Evolutionary conservation across 2,888 invertebrate genomes (phyloP).

Genomic region (Drosophila parthenogenetica): DNA sequence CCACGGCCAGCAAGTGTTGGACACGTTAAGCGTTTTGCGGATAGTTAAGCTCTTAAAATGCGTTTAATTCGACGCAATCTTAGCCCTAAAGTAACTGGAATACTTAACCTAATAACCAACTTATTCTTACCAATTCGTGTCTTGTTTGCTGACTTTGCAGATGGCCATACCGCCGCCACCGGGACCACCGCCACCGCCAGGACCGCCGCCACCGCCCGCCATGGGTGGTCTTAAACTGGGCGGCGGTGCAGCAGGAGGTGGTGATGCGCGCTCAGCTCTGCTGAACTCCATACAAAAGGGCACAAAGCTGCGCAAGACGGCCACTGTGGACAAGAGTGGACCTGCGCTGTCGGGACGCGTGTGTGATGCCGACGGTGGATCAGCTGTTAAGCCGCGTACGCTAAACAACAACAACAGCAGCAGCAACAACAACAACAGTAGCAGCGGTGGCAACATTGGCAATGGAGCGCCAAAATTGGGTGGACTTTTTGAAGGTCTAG

Average conservation of each 20-base stretch:
- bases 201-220: slow-evolving; percentile 88
- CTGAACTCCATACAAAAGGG: slow-evolving; percentile 94
- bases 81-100: slow-evolving; percentile 48
- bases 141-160: slow-evolving; percentile 57
- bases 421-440: slow-evolving; percentile 54
- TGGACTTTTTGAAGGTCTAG: slow-evolving; percentile 84
- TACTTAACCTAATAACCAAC: not conserved
- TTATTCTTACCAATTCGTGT: not conserved
- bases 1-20: slow-evolving; percentile 41
- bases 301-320: slow-evolving; percentile 92
- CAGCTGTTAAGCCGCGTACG: slow-evolving; percentile 41
- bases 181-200: slow-evolving; percentile 88
- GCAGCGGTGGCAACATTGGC: slow-evolving; percentile 59
- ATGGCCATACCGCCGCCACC: slow-evolving; percentile 86
- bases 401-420: slow-evolving; percentile 63
- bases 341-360: slow-evolving; percentile 89
- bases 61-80: slow-evolving; percentile 50
- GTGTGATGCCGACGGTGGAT: slow-evolving; percentile 45
- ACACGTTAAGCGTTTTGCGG: slow-evolving; percentile 30
- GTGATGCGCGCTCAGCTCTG: slow-evolving; percentile 89
- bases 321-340: slow-evolving; percentile 95
- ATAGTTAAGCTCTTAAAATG: slow-evolving; percentile 42
- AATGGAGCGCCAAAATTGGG: slow-evolving; percentile 84
- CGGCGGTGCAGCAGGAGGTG: slow-evolving; percentile 77
- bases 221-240: slow-evolving; percentile 82